Percentiles rank a stretch among this genome's conserved stretches.
These are phyloP conservation scores for Falco columbarius DNA, from an alignment of 2,797 vertebrate genomes.

Conservation along the genomic window DNA sequence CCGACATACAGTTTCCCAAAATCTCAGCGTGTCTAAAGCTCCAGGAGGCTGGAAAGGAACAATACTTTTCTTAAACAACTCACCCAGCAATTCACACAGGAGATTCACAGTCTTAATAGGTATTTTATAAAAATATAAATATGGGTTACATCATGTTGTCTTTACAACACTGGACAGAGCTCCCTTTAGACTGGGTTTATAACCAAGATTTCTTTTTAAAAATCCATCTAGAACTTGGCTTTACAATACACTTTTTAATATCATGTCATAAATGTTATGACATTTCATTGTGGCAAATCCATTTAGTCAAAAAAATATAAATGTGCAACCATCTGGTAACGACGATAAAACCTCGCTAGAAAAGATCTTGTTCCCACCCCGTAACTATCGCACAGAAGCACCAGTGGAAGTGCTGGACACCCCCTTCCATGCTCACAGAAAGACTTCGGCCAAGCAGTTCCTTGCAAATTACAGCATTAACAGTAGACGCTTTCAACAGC, in stretches of 20 bases:
- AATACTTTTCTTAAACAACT: slow-evolving; percentile 54
- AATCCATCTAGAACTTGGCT: slow-evolving; percentile 77
- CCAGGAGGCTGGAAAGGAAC: slow-evolving; percentile 50
- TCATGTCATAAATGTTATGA: slow-evolving; percentile 99
- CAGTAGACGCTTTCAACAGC: slow-evolving; percentile 51
- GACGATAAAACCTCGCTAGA: slow-evolving; percentile 85
- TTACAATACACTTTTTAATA: slow-evolving; percentile 80
- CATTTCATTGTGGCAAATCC: slow-evolving; percentile 83
- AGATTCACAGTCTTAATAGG: slow-evolving; percentile 81
- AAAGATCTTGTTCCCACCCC: slow-evolving; percentile 85
- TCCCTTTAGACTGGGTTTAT: slow-evolving; percentile 78
- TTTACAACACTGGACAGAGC: slow-evolving; percentile 79
- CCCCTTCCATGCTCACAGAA: slow-evolving; percentile 29
- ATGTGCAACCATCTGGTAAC: slow-evolving; percentile 91
- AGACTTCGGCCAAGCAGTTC: slow-evolving; percentile 67
- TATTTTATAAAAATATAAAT: slow-evolving; percentile 85
- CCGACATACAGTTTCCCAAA: slow-evolving; percentile 30
- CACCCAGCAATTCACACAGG: slow-evolving; percentile 65
- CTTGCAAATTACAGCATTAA: slow-evolving; percentile 15
- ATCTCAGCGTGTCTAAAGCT: slow-evolving; percentile 32
- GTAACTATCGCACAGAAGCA: slow-evolving; percentile 80
- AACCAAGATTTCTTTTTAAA: slow-evolving; percentile 74
- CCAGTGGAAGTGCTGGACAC: slow-evolving; percentile 78
- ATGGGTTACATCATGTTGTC: slow-evolving; percentile 78
- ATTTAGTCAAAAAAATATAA: slow-evolving; percentile 59